phyloP scores from a whole-genome alignment of 2,888 invertebrate species.

The Zaprionus lineosus region DNA sequence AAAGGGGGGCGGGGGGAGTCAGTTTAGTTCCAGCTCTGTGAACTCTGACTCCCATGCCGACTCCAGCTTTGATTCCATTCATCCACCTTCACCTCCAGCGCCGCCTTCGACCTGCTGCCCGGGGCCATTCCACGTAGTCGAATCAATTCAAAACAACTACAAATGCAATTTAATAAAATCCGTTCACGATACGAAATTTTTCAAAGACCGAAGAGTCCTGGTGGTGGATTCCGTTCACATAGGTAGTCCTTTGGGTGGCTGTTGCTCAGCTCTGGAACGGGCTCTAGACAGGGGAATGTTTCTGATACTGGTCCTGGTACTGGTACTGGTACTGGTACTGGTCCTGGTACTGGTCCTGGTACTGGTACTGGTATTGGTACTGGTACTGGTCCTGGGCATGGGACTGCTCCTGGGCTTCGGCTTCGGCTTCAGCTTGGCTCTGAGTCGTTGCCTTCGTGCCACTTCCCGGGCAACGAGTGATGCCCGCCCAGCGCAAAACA shows the following conservation, averaged over 20 bases:
- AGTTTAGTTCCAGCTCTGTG: neutral
- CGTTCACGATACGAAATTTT: constrained; percentile 72
- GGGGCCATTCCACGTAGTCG: constrained; percentile 68
- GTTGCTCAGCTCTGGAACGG: constrained; percentile 3
- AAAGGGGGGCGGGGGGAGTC: neutral
- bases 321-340: neutral
- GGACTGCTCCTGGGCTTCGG: constrained; percentile 3
- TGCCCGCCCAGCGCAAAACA: constrained; percentile 74
- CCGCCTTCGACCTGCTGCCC: constrained; percentile 38
- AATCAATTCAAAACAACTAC: constrained; percentile 81
- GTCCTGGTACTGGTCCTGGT: neutral
- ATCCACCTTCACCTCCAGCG: neutral
- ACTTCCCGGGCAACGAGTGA: constrained; percentile 55
- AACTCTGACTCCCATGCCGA: constrained; percentile 1
- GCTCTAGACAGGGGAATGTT: no score
- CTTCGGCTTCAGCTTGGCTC: no score
- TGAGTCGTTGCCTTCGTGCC: no score
- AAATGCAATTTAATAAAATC: constrained; percentile 82
- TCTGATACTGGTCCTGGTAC: constrained; percentile 1
- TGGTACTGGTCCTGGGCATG: constrained; percentile 14
- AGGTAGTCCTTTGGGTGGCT: constrained; percentile 57
- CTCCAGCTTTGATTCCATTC: neutral
- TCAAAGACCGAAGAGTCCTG: constrained; percentile 50
- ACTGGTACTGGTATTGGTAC: neutral
- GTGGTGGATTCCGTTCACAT: constrained; percentile 40